Conservation (phyloP, 1,140 invertebrate species). For the Ceratitis capitata region DNA sequence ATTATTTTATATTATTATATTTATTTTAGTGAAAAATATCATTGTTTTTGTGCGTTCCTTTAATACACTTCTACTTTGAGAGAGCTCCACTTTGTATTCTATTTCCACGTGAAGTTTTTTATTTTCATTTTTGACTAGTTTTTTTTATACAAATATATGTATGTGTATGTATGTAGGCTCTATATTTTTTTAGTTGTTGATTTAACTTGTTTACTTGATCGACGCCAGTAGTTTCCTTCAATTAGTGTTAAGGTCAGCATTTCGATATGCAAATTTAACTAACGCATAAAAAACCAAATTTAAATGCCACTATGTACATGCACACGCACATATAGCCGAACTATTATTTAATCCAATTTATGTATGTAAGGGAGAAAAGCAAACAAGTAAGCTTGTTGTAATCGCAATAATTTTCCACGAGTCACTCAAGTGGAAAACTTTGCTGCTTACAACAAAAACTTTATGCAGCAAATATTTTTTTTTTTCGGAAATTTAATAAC, state of each 20-base stretch:
- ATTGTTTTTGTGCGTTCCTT: no score
- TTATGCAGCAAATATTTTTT: neutral
- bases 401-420: conserved; percentile 14
- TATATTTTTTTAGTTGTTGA: neutral
- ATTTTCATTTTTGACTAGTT: no score
- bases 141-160: neutral
- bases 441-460: neutral
- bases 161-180: neutral
- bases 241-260: conserved; percentile 19
- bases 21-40: no score
- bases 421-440: conserved; percentile 19
- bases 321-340: neutral
- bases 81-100: no score
- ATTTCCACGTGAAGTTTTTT: no score
- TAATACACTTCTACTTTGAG: no score
- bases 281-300: conserved; percentile 9
- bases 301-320: neutral
- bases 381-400: conserved; percentile 12
- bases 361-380: neutral
- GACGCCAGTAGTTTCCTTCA: neutral
- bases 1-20: no score
- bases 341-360: neutral
- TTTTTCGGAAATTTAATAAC: neutral
- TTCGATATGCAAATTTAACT: conserved; percentile 36
- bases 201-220: neutral